Evolutionary conservation across 2,888 invertebrate species (phyloP).

Genomic region (Troides oblongomaculatus): DNA sequence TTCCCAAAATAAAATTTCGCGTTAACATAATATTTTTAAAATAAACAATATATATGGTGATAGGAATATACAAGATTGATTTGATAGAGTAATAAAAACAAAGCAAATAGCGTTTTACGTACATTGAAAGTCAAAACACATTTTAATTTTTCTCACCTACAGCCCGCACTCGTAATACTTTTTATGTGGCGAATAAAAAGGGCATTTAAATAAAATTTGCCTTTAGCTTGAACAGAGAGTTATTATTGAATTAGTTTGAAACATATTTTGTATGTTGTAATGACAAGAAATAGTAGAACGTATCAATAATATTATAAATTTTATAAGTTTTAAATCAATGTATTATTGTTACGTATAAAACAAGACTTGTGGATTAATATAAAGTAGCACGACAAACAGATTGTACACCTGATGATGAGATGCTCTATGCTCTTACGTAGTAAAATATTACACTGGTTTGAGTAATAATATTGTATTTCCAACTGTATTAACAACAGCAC

Average conservation of each 20-base stretch:
- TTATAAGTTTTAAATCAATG: not conserved
- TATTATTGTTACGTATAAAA: too few relatives aligned
- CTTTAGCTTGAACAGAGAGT: constrained; percentile 11
- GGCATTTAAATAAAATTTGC: constrained; percentile 20
- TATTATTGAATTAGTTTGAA: constrained; percentile 19
- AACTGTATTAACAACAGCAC: too few relatives aligned
- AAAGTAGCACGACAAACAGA: too few relatives aligned
- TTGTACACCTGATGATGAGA: too few relatives aligned
- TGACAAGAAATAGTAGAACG: not conserved
- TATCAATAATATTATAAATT: not conserved
- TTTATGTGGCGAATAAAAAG: constrained; percentile 22
- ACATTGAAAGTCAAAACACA: constrained; percentile 2
- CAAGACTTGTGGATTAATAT: too few relatives aligned
- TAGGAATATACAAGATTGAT: not conserved
- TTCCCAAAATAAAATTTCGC: too few relatives aligned
- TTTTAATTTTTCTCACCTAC: constrained; percentile 21
- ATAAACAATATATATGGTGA: not conserved
- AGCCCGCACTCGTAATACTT: constrained; percentile 11
- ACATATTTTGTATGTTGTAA: not conserved
- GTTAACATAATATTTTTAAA: not conserved
- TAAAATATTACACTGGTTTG: too few relatives aligned
- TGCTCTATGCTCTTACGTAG: too few relatives aligned
- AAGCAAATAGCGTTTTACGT: constrained; percentile 9
- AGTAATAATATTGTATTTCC: too few relatives aligned
- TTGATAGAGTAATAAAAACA: constrained; percentile 7